phyloP scores from a whole-genome alignment of 2,113 vertebrate genomes.

The Pyrgilauda ruficollis region DNA sequence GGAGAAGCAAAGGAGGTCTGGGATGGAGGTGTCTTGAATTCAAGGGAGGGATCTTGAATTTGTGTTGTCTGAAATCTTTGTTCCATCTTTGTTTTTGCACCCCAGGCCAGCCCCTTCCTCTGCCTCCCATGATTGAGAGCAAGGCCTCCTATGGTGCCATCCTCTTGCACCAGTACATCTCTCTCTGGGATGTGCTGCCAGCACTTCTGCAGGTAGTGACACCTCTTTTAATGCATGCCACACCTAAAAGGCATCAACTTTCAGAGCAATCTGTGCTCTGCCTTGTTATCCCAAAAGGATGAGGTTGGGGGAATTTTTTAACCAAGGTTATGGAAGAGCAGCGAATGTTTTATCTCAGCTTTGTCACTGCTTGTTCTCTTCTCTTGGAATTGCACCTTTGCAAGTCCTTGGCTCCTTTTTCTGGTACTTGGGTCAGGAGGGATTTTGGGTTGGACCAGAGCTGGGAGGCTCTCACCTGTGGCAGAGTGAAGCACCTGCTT shows the following conservation, averaged over 20 bases:
- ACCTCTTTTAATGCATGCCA: neutral
- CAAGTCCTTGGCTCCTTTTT: neutral
- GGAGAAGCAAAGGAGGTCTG: neutral
- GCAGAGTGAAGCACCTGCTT: neutral
- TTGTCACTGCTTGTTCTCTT: neutral
- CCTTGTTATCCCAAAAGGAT: neutral
- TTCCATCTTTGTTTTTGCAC: neutral
- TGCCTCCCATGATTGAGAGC: slow-evolving; percentile 63
- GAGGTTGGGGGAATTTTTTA: neutral
- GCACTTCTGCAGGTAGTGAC: slow-evolving; percentile 72
- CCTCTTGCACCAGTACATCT: slow-evolving; percentile 75
- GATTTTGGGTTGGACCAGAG: neutral
- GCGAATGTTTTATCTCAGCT: neutral
- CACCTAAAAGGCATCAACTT: neutral
- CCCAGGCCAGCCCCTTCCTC: slow-evolving; percentile 66
- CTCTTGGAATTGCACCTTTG: neutral
- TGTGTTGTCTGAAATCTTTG: neutral
- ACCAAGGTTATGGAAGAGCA: neutral
- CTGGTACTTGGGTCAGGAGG: neutral
- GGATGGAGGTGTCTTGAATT: neutral
- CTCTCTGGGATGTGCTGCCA: slow-evolving; percentile 85
- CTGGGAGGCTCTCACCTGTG: neutral
- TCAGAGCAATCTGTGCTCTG: neutral
- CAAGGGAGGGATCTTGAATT: neutral
- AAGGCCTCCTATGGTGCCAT: slow-evolving; percentile 68